Evolutionary conservation across 30 jellyfish, hydroid and myxozoan genomes (phyloP), one percentile per base, ranked within the genome.

Genomic region (Cassiopea andromeda): DNA sequence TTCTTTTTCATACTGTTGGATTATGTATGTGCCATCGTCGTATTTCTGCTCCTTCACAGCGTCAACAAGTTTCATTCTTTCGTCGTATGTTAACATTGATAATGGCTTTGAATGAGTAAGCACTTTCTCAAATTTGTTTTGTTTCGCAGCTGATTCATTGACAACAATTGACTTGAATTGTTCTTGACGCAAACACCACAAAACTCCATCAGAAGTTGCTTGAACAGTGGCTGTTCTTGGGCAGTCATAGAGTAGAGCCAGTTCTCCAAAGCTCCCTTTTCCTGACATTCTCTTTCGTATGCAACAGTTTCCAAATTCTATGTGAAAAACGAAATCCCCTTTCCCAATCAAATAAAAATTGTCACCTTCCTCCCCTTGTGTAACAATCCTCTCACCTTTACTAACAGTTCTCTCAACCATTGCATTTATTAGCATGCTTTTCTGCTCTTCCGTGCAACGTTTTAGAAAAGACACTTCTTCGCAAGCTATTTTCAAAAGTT

Each of bases 361-460:
- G 74, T 94, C 98, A 8, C 98, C 98, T 69, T 94, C 97, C 46
- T 94, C 98, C 44, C 98, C 98, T 69, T 90, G 98, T 15, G 73
- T 81, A 9, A 94, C 91, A 14, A 94, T 90, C 13, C 70, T 75
- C 46, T 94, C 98, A 18, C 97, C 93, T 57, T 90, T 64, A 3
- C 44, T 67, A 45, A 94, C 98, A 44, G 19, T 71, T 70, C 93
- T 85, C 64, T 81, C 87, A 73, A 94, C 90, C 98, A 94, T 94
- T 44, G 98, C 98, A 8, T 80, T 69, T 2, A 83, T 67, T 1
- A 94, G 69, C 19, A 78, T 87, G 7, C 47, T 59, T 10, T 69
- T 75, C 54, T 94, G 98, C 44, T 75, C 92, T 9, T 57, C 45
- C 57, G 83, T 97, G 90, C 97, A 91, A n/a, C 5, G 38, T 54